Conservation (phyloP, 2,888 invertebrate species). For the Tetrapedia diversipes region DNA sequence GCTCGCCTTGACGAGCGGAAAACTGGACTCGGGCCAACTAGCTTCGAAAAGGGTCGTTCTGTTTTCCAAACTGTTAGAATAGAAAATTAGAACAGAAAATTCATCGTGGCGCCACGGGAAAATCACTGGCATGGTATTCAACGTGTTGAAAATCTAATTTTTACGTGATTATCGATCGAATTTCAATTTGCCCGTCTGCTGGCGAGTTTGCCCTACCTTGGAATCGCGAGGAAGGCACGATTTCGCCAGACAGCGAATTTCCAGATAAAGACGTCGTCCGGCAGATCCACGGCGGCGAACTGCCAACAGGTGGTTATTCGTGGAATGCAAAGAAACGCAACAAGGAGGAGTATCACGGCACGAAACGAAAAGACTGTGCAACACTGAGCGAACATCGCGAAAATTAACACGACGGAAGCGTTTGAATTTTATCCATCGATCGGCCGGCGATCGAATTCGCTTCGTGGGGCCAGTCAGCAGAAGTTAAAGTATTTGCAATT, state of each 20-base stretch:
- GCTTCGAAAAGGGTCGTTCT: slow-evolving; percentile 38
- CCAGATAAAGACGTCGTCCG: slow-evolving; percentile 71
- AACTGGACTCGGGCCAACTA: slow-evolving; percentile 46
- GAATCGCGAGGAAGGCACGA: slow-evolving; percentile 82
- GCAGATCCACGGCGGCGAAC: slow-evolving; percentile 50
- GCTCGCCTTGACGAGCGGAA: slow-evolving; percentile 1
- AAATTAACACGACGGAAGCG: not conserved
- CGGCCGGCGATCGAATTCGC: not conserved
- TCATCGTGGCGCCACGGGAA: no score
- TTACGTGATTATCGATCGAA: no score
- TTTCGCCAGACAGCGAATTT: slow-evolving; percentile 81
- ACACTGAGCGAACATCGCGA: not conserved
- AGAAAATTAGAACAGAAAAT: no score
- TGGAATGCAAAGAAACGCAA: slow-evolving; percentile 1
- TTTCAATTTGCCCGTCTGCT: no score
- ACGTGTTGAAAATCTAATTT: no score
- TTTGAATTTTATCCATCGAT: not conserved
- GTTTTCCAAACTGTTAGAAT: no score
- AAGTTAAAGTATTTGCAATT: not conserved
- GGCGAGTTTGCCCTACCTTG: no score
- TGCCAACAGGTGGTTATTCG: slow-evolving; percentile 49
- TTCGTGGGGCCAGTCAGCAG: slow-evolving; percentile 5
- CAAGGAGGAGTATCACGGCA: not conserved
- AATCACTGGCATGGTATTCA: no score
- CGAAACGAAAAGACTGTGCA: not conserved